Base-by-base conservation (phyloP, 2,797 vertebrate genomes). In the Buceros bicornis region DNA sequence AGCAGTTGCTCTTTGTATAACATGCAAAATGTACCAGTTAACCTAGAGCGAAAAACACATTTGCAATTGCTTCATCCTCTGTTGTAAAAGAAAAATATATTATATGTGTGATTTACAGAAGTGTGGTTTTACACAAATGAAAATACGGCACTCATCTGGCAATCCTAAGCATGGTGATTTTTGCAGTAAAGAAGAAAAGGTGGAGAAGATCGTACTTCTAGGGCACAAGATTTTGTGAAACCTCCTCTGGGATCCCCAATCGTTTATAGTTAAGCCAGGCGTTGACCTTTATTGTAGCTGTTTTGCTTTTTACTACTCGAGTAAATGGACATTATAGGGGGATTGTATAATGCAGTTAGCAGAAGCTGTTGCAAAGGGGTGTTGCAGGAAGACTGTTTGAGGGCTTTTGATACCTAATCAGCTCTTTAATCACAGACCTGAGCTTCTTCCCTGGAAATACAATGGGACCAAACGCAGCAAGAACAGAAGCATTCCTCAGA, bases 141-240 rank as follows among this genome's bases (percentile, higher is more conserved):
- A 92, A 96, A 78, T 87, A 21, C 5, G 11, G 47, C 6, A 2
- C 28, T 82, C 19, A 15, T 83, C 61, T 89, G 67, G 40, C 64
- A 73, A 64, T 50, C 14, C 31, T 48, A 54, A 70, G 26, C 15
- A 2, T 5, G 54, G 33, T 16, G 6, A 88, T 60, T 88, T 89
- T 72, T 79, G 42, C 80, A 40, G 13, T 35, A 50, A 77, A 66
- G 43, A 67, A 31, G 45, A 51, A 73, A 62, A 51, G 21, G 16
- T 45, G 65, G 21, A 40, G 42, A 43, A 80, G 25, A 13, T 48
- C 33, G 11, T n/a, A 16, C 33, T 72, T 69, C 15, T 45, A 78
- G 31, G 8, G 37, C 4, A 3, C 87, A 58, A 64, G 87, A 61
- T 91, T 96, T 96, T 53, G 62, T 93, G 90, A 88, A 95, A 43